These are phyloP conservation scores for Timema cristinae DNA, from an alignment of 2,888 invertebrate species.

Conservation along the genomic window DNA sequence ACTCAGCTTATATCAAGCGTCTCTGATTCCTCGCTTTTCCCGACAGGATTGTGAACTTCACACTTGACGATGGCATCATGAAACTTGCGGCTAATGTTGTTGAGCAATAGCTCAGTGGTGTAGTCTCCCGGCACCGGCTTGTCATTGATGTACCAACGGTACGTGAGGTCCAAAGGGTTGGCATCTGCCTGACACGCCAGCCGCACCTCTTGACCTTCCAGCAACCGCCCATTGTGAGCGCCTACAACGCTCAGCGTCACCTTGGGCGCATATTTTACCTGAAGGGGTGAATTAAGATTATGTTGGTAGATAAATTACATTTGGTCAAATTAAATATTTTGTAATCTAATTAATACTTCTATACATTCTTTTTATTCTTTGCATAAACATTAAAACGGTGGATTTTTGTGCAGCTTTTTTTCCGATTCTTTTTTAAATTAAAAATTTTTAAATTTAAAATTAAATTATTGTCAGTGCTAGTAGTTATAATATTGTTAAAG, in stretches of 20 bases:
- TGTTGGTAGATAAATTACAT: constrained; percentile 50
- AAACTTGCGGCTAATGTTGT: constrained; percentile 74
- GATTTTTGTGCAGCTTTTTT: too few relatives aligned
- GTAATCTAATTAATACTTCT: too few relatives aligned
- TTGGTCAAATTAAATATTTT: too few relatives aligned
- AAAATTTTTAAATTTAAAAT: too few relatives aligned
- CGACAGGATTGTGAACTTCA: constrained; percentile 86
- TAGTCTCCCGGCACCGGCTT: constrained; percentile 74
- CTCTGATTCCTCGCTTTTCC: constrained; percentile 82
- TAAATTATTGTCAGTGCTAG: too few relatives aligned
- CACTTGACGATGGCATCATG: constrained; percentile 88
- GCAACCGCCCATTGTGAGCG: constrained; percentile 59
- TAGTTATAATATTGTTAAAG: too few relatives aligned
- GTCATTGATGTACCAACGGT: constrained; percentile 78
- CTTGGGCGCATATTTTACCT: constrained; percentile 88
- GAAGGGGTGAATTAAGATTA: constrained; percentile 72
- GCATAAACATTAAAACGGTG: too few relatives aligned
- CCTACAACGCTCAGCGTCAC: constrained; percentile 66
- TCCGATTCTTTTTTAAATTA: too few relatives aligned
- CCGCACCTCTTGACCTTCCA: constrained; percentile 76
- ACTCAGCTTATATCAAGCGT: constrained; percentile 86
- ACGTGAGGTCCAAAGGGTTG: constrained; percentile 63
- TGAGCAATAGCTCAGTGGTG: constrained; percentile 75
- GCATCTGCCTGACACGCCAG: constrained; percentile 85
- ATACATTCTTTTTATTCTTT: too few relatives aligned